These are phyloP conservation scores for Oreochromis niloticus DNA, from an alignment of 2,113 vertebrate species.

Conservation along the genomic window DNA sequence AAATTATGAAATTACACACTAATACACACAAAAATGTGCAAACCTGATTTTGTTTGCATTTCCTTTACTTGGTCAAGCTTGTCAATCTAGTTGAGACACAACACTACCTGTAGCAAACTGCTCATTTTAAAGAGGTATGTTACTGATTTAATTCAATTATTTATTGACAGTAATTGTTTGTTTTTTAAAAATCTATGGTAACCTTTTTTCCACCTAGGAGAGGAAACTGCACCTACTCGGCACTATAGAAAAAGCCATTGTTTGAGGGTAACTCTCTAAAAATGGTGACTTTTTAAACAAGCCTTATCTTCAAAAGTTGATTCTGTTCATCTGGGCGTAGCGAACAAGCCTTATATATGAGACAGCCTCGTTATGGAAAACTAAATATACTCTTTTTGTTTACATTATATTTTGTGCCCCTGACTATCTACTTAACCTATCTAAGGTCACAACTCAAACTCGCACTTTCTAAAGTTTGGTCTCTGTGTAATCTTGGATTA, in stretches of 20 bases:
- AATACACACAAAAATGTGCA: neutral
- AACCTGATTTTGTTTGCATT: neutral
- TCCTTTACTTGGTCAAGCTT: neutral
- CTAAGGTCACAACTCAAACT: neutral
- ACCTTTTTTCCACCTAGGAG: neutral
- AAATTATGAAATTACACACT: rapidly evolving
- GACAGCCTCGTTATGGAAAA: neutral
- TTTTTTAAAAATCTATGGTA: neutral
- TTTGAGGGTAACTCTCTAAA: neutral
- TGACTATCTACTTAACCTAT: neutral
- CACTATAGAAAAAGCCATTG: neutral
- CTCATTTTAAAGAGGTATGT: neutral
- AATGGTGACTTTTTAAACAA: neutral
- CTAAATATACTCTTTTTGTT: neutral
- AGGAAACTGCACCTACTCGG: neutral
- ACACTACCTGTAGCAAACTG: neutral
- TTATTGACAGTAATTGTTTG: neutral
- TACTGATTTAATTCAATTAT: neutral
- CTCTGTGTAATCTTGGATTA: constrained; percentile 26
- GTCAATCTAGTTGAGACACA: neutral
- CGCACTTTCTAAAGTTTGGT: constrained; percentile 1
- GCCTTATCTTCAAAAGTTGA: neutral
- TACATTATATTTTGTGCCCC: neutral
- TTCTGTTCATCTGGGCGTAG: no score
- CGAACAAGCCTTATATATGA: neutral